A percentile compares a stretch with the other conserved stretches of the same genome.
These are phyloP conservation scores for Pristionchus japonicus DNA, from an alignment of 2,888 invertebrate species.

Conservation along the genomic window DNA sequence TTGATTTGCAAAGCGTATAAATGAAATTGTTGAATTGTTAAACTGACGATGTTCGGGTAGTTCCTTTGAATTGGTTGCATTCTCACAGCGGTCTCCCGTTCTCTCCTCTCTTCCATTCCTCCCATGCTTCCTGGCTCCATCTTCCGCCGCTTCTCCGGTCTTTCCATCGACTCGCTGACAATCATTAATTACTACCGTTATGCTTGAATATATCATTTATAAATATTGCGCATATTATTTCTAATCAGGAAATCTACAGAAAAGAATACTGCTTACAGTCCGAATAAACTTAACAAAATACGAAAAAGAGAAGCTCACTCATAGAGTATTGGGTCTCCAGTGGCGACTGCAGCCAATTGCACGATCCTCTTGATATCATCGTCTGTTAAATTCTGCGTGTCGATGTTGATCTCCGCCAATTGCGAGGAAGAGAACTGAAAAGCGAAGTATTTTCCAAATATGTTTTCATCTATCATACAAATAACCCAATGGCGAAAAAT, in stretches of 20 bases:
- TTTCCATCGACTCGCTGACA: not conserved
- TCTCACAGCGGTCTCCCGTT: not conserved
- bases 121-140: not conserved
- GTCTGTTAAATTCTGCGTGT: conserved; percentile 58
- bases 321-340: not conserved
- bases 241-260: not conserved
- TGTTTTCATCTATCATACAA: not conserved
- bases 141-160: conserved; percentile 39
- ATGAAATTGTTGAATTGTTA: not conserved
- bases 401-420: conserved; percentile 56
- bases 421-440: conserved; percentile 58
- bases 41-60: not conserved
- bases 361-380: conserved; percentile 59
- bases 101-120: not conserved
- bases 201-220: too few species aligned
- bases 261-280: too few species aligned
- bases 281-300: not conserved
- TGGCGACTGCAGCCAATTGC: conserved; percentile 51
- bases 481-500: not conserved
- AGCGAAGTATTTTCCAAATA: too few species aligned
- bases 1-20: too few species aligned
- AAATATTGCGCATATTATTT: too few species aligned
- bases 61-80: not conserved
- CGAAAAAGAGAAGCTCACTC: not conserved
- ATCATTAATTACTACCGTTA: too few species aligned